phyloP scores from a whole-genome alignment of 2,888 invertebrate species.

The Eledona agricola region DNA sequence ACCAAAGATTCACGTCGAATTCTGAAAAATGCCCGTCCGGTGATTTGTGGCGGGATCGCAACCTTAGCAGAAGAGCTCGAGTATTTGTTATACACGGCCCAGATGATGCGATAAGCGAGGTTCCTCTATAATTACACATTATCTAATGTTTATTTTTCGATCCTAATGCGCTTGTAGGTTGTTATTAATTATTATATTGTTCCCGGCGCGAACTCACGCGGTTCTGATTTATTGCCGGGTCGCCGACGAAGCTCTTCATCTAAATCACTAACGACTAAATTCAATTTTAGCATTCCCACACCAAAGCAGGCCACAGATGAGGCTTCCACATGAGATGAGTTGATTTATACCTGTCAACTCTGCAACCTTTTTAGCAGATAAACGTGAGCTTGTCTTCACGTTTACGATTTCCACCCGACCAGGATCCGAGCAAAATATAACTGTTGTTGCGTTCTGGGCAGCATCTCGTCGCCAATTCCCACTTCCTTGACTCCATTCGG shows the following conservation, averaged over 20 bases:
- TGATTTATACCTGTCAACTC: conserved; percentile 55
- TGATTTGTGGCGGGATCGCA: conserved; percentile 7
- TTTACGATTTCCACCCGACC: conserved; percentile 29
- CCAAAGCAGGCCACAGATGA: conserved; percentile 44
- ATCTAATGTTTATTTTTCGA: conserved; percentile 61
- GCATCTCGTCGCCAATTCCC: conserved; percentile 12
- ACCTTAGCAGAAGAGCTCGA: conserved; percentile 30
- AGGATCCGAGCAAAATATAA: conserved; percentile 20
- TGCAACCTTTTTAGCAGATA: conserved; percentile 48
- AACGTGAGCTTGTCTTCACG: conserved; percentile 45
- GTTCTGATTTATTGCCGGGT: conserved; percentile 56
- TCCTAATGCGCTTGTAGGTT: conserved; percentile 57
- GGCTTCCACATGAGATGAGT: conserved; percentile 51
- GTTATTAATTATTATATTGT: conserved; percentile 61
- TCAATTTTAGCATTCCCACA: conserved; percentile 60
- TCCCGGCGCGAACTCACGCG: conserved; percentile 59
- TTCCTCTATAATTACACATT: conserved; percentile 58
- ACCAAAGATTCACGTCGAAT: too few species aligned
- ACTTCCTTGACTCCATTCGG: conserved; percentile 4
- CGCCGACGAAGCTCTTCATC: conserved; percentile 52
- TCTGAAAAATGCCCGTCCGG: too few species aligned
- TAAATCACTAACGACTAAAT: conserved; percentile 60
- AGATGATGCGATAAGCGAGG: conserved; percentile 50
- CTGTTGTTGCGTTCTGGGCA: conserved; percentile 21
- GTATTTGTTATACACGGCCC: conserved; percentile 43